These are phyloP conservation scores for Eulithis prunata DNA, from an alignment of 2,888 invertebrate species.

Conservation along the genomic window DNA sequence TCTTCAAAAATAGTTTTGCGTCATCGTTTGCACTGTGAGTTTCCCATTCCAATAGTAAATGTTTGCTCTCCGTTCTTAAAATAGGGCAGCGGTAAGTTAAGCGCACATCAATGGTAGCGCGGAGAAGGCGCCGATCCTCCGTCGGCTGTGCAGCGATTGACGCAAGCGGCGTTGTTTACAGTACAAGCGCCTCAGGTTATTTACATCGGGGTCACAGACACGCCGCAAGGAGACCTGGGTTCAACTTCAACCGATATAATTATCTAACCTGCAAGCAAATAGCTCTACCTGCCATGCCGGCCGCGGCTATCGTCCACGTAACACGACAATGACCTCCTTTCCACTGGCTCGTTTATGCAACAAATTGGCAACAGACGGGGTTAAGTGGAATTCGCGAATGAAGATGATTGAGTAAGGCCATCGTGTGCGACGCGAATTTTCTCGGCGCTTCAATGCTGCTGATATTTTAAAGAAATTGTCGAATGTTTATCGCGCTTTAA, in stretches of 20 bases:
- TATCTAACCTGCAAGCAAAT: slow-evolving; percentile 69
- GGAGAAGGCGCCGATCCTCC: slow-evolving; percentile 39
- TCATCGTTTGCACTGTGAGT: slow-evolving; percentile 49
- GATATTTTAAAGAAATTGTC: slow-evolving; percentile 43
- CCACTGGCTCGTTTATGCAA: slow-evolving; percentile 81
- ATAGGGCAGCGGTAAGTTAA: slow-evolving; percentile 59
- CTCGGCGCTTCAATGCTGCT: slow-evolving; percentile 45
- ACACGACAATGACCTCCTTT: slow-evolving; percentile 79
- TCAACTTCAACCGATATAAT: slow-evolving; percentile 77
- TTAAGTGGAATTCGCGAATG: slow-evolving; percentile 67
- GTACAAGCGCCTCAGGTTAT: slow-evolving; percentile 79
- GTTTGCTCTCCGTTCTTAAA: slow-evolving; percentile 54
- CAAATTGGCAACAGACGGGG: slow-evolving; percentile 65
- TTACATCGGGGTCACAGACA: slow-evolving; percentile 84
- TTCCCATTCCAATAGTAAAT: slow-evolving; percentile 49
- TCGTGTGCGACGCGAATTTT: slow-evolving; percentile 46
- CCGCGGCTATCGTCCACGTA: slow-evolving; percentile 55
- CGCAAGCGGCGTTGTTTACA: slow-evolving; percentile 81
- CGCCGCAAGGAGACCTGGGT: slow-evolving; percentile 76
- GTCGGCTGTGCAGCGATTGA: slow-evolving; percentile 64
- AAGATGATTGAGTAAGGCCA: slow-evolving; percentile 69
- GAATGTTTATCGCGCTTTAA: slow-evolving; percentile 63
- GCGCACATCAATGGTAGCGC: slow-evolving; percentile 62
- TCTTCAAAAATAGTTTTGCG: slow-evolving; percentile 43
- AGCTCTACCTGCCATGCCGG: slow-evolving; percentile 56